A percentile compares a stretch with the other conserved stretches of the same genome.
Evolutionary conservation across 2,888 invertebrate species (phyloP).

Genomic region (Synergus gifuensis): DNA sequence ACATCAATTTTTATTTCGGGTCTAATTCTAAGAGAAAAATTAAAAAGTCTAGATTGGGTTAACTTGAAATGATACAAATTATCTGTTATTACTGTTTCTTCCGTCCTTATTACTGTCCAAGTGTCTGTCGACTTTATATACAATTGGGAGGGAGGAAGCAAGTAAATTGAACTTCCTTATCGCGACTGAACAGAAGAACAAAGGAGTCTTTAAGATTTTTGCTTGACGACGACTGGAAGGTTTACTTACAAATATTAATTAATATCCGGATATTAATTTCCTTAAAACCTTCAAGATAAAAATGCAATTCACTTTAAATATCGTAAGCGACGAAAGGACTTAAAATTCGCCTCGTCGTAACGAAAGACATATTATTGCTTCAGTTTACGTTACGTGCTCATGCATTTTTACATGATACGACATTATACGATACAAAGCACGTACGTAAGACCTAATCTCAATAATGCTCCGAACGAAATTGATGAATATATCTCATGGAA

Average conservation of each 20-base stretch:
- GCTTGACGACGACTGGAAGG: background rate
- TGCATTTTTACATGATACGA: slow-evolving; percentile 34
- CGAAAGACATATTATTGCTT: slow-evolving; percentile 18
- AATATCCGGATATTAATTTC: too few species aligned
- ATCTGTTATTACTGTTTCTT: slow-evolving; percentile 11
- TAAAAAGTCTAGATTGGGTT: background rate
- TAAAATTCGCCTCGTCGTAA: slow-evolving; percentile 33
- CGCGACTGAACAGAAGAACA: background rate
- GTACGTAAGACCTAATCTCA: slow-evolving; percentile 24
- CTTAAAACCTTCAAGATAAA: background rate
- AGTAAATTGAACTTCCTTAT: slow-evolving; percentile 36
- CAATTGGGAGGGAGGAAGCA: slow-evolving; percentile 18
- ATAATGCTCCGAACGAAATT: background rate
- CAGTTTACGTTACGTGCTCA: slow-evolving; percentile 33
- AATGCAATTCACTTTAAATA: background rate
- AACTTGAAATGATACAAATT: slow-evolving; percentile 7
- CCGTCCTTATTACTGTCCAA: slow-evolving; percentile 3
- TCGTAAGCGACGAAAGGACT: background rate
- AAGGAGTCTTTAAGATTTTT: background rate
- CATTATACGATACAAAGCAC: background rate
- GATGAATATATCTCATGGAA: background rate
- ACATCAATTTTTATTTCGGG: too few species aligned
- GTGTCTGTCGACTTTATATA: slow-evolving; percentile 17
- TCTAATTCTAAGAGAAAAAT: background rate
- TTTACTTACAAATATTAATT: background rate